phyloP scores from a whole-genome alignment of 2,797 vertebrate genomes.

The Holocentrus rufus region DNA sequence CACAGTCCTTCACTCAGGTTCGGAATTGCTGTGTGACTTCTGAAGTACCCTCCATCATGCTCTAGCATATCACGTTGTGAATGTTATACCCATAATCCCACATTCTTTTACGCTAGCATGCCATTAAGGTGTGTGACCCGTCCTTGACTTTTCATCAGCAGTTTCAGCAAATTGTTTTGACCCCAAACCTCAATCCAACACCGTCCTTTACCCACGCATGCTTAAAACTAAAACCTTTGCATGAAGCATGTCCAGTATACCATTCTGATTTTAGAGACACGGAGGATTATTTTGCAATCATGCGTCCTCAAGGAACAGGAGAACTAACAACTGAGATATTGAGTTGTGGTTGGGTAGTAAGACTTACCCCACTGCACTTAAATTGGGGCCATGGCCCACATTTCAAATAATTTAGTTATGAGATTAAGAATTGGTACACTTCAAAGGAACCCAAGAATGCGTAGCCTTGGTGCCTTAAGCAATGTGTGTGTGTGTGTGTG shows the following conservation, averaged over 20 bases:
- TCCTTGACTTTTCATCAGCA: conserved; percentile 28
- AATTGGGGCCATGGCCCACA: conserved; percentile 72
- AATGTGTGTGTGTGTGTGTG: conserved; percentile 8
- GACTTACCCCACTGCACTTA: conserved; percentile 49
- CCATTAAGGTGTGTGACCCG: neutral
- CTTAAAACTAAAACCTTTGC: conserved; percentile 54
- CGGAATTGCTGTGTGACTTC: neutral
- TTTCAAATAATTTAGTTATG: conserved; percentile 76
- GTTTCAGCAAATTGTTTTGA: conserved; percentile 43
- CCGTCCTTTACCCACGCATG: conserved; percentile 48
- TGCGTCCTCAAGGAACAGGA: conserved; percentile 25
- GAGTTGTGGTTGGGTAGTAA: conserved; percentile 46
- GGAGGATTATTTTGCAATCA: conserved; percentile 38
- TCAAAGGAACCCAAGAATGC: conserved; percentile 70
- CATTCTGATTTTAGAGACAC: conserved; percentile 49
- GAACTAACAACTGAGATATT: conserved; percentile 29
- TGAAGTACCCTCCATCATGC: neutral
- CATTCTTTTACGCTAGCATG: neutral
- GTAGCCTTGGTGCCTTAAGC: conserved; percentile 54
- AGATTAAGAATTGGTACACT: conserved; percentile 72
- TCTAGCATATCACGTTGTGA: neutral
- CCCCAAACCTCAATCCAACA: conserved; percentile 20
- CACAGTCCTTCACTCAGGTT: neutral
- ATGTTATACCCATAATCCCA: neutral
- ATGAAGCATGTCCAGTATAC: conserved; percentile 41